Percentiles rank a stretch among this genome's conserved stretches.
Conservation (phyloP, 2,113 vertebrate genomes). For the Eretmochelys imbricata region DNA sequence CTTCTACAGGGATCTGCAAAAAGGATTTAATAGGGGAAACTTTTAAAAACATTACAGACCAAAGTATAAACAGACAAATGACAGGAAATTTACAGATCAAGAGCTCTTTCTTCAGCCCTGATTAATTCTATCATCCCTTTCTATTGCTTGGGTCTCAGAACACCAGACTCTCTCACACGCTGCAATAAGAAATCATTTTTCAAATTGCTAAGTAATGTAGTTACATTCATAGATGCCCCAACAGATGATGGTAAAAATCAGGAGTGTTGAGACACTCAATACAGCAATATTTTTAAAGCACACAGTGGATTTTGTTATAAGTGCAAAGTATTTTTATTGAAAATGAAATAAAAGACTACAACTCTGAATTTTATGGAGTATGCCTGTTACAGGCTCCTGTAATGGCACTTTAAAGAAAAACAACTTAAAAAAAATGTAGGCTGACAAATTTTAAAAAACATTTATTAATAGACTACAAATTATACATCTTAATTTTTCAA, state of each 20-base stretch:
- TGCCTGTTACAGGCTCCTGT: fast-evolving
- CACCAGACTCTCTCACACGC: neutral
- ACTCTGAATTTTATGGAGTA: neutral
- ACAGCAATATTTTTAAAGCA: neutral
- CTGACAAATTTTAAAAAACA: neutral
- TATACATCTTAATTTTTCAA: neutral
- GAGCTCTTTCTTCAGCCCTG: too few relatives aligned
- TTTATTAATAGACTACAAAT: neutral
- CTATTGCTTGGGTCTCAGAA: neutral
- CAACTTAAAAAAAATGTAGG: neutral
- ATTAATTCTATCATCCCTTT: neutral
- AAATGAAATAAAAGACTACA: neutral
- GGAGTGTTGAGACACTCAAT: neutral
- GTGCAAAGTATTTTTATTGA: neutral
- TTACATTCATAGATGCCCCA: neutral
- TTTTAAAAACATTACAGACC: neutral
- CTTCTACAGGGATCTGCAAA: neutral
- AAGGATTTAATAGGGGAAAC: neutral
- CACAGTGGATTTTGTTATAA: neutral
- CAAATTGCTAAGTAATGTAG: neutral
- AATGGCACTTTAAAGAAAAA: neutral
- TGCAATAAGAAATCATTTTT: neutral
- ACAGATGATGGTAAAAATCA: neutral
- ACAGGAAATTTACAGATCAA: too few relatives aligned
- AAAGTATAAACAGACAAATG: too few relatives aligned